These are phyloP conservation scores for Staurois parvus DNA, from an alignment of 2,797 vertebrate genomes.

Conservation along the genomic window DNA sequence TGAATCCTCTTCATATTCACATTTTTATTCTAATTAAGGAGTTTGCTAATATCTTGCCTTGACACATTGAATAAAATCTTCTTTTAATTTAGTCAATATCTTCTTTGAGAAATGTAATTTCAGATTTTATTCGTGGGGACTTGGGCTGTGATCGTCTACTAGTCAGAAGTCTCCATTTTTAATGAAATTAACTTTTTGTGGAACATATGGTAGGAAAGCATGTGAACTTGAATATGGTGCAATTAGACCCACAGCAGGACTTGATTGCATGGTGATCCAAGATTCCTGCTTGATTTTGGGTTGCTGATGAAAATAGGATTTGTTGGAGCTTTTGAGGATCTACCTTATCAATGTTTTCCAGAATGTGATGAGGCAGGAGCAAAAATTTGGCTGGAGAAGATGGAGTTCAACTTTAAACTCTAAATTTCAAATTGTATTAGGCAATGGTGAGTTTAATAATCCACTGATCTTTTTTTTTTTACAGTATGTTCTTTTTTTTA, in stretches of 20 bases:
- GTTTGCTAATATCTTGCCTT: conserved; percentile 48
- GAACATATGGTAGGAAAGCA: not conserved
- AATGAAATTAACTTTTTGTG: not conserved
- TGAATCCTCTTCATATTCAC: conserved; percentile 51
- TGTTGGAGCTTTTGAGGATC: not conserved
- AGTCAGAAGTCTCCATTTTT: not conserved
- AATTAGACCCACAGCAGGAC: not conserved
- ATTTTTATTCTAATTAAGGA: conserved; percentile 50
- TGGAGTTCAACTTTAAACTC: too few species aligned
- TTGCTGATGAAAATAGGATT: not conserved
- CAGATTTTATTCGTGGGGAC: conserved; percentile 1
- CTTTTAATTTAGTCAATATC: conserved; percentile 37
- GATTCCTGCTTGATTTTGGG: not conserved
- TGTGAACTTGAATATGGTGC: not conserved
- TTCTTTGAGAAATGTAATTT: conserved; percentile 24
- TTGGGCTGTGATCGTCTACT: not conserved
- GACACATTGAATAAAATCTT: conserved; percentile 38
- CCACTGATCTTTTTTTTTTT: too few species aligned
- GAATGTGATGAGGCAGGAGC: not conserved
- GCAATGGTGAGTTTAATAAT: too few species aligned
- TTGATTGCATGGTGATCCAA: not conserved
- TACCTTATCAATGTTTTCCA: too few species aligned
- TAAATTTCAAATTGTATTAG: too few species aligned
- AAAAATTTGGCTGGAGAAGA: too few species aligned
- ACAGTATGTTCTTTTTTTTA: too few species aligned